A percentile compares a stretch with the other conserved stretches of the same genome.
Conservation (phyloP, 2,797 vertebrate genomes). For the Spinibarbus caldwelli region DNA sequence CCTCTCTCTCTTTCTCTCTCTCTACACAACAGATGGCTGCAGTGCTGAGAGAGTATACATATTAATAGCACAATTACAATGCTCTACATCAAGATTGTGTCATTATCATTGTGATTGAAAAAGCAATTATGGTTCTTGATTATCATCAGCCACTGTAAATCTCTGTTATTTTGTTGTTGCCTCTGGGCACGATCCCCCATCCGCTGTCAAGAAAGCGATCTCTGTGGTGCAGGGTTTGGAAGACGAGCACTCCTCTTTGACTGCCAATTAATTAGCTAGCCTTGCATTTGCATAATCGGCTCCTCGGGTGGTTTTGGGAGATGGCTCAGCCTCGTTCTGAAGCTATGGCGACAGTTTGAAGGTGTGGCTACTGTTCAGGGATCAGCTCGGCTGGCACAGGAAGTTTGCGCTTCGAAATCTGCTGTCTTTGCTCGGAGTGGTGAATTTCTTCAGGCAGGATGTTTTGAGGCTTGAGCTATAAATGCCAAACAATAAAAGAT, state of each 20-base stretch:
- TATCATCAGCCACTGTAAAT: slow-evolving; percentile 68
- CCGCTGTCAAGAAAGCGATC: slow-evolving; percentile 69
- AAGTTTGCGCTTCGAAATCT: not conserved
- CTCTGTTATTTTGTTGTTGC: slow-evolving; percentile 64
- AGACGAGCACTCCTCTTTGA: slow-evolving; percentile 69
- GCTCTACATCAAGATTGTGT: slow-evolving; percentile 78
- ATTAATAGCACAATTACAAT: slow-evolving; percentile 81
- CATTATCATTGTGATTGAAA: slow-evolving; percentile 80
- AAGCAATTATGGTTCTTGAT: slow-evolving; percentile 81
- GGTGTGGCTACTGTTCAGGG: slow-evolving; percentile 24
- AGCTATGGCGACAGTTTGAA: slow-evolving; percentile 10
- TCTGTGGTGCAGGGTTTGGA: slow-evolving; percentile 63
- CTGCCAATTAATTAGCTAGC: slow-evolving; percentile 73
- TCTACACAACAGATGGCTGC: slow-evolving; percentile 75
- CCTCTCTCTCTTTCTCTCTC: not conserved
- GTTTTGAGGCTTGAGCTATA: not conserved
- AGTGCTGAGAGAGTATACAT: slow-evolving; percentile 74
- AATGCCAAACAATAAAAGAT: not conserved
- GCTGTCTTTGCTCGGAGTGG: not conserved
- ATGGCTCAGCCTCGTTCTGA: slow-evolving; percentile 12
- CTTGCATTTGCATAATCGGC: slow-evolving; percentile 67
- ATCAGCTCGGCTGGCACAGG: not conserved
- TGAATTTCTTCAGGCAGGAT: not conserved
- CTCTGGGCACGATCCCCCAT: slow-evolving; percentile 54
- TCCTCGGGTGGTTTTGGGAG: slow-evolving; percentile 54